These are phyloP conservation scores for Drosophila persimilis DNA, from an alignment of 1,140 invertebrate species.

Conservation along the genomic window DNA sequence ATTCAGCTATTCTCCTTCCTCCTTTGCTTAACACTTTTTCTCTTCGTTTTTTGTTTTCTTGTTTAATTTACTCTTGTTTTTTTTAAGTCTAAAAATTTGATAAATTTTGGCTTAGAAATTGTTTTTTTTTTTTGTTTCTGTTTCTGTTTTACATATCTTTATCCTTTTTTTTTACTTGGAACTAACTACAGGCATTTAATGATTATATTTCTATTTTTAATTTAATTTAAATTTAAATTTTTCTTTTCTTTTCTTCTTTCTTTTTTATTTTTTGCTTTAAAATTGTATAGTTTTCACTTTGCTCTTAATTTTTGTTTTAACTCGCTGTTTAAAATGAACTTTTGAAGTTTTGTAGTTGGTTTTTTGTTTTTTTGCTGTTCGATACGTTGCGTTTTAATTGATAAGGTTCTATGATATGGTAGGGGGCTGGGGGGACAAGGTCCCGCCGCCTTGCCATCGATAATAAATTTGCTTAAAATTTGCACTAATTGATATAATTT, in stretches of 20 bases:
- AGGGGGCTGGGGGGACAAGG: slow-evolving; percentile 4
- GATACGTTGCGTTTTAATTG: slow-evolving; percentile 74
- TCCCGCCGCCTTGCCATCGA: neutral
- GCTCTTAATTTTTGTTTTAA: slow-evolving; percentile 17
- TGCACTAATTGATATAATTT: slow-evolving; percentile 65
- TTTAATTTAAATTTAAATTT: slow-evolving; percentile 34
- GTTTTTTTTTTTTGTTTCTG: slow-evolving; percentile 16
- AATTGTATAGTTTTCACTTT: slow-evolving; percentile 39
- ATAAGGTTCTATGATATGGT: slow-evolving; percentile 41
- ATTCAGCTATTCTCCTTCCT: slow-evolving; percentile 31
- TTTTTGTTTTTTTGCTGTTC: slow-evolving; percentile 37
- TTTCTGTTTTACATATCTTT: neutral
- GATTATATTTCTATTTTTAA: slow-evolving; percentile 22
- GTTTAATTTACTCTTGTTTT: slow-evolving; percentile 33
- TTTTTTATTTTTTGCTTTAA: slow-evolving; percentile 31
- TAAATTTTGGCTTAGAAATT: slow-evolving; percentile 80
- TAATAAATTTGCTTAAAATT: slow-evolving; percentile 55
- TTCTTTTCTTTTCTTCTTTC: slow-evolving; percentile 25
- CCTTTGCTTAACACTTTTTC: neutral
- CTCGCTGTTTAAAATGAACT: slow-evolving; percentile 67
- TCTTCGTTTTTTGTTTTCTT: slow-evolving; percentile 16
- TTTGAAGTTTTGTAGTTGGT: slow-evolving; percentile 67
- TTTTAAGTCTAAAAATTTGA: slow-evolving; percentile 70
- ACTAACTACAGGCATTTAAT: slow-evolving; percentile 73
- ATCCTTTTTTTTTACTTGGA: slow-evolving; percentile 56